Conservation (phyloP, 2,888 invertebrate species). For the Cheilosia scutellata region DNA sequence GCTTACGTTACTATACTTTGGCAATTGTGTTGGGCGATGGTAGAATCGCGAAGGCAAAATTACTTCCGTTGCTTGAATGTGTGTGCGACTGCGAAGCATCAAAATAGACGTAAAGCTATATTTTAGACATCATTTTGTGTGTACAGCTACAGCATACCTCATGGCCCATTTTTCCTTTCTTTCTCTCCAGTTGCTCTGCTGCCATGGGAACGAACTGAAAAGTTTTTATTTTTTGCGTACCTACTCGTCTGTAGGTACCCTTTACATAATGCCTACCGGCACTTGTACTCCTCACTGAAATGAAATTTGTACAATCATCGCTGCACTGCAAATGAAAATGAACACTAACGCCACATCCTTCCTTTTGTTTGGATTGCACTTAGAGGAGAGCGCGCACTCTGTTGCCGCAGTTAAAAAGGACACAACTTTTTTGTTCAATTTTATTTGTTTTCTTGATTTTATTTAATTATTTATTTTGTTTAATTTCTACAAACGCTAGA, state of each 20-base stretch:
- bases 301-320: conserved; percentile 55
- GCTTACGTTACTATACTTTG: conserved; percentile 48
- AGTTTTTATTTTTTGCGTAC: background rate
- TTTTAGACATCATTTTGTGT: conserved; percentile 29
- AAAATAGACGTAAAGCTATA: conserved; percentile 49
- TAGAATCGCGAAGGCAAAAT: conserved; percentile 32
- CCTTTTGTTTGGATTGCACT: conserved; percentile 53
- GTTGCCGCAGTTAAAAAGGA: conserved; percentile 9
- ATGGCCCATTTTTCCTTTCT: conserved; percentile 22
- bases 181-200: background rate
- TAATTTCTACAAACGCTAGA: background rate
- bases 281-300: conserved; percentile 50
- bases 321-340: conserved; percentile 48
- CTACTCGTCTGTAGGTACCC: conserved; percentile 2
- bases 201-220: conserved; percentile 23
- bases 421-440: background rate
- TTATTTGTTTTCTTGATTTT: conserved; percentile 9
- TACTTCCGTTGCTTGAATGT: conserved; percentile 20
- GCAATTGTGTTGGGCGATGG: conserved; percentile 26
- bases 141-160: background rate
- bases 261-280: conserved; percentile 48
- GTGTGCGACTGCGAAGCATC: conserved; percentile 35
- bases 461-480: conserved; percentile 24
- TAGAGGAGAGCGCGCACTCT: conserved; percentile 21
- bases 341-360: conserved; percentile 49